A percentile compares a stretch with the other conserved stretches of the same genome.
Evolutionary conservation across 2,113 vertebrate genomes (phyloP).

Genomic region (Pterocles orientalis): DNA sequence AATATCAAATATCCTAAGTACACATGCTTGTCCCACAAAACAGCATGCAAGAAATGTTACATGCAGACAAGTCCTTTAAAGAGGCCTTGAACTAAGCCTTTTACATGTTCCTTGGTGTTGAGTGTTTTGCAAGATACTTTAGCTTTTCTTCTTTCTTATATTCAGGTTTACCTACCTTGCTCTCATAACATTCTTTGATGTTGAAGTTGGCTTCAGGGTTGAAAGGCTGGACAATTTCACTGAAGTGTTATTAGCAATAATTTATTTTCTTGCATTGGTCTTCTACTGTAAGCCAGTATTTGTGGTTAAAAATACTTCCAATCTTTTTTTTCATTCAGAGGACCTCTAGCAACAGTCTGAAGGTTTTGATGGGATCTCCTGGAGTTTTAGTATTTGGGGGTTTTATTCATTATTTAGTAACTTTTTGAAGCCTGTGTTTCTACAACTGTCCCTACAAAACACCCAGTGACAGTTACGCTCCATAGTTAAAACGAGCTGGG

Average conservation of each 20-base stretch:
- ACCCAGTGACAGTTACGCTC: not conserved
- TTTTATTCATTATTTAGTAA: not conserved
- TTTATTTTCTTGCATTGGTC: not conserved
- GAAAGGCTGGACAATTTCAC: not conserved
- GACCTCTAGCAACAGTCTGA: not conserved
- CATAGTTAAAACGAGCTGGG: not conserved
- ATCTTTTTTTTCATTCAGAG: not conserved
- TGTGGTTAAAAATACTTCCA: not conserved
- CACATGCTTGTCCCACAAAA: not conserved
- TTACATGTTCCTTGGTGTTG: not conserved
- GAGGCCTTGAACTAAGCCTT: not conserved
- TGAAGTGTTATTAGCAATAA: not conserved
- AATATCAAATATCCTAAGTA: not conserved
- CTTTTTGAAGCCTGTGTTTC: not conserved
- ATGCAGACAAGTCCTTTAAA: not conserved
- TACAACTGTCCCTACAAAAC: not conserved
- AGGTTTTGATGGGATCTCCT: not conserved
- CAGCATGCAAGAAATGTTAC: not conserved
- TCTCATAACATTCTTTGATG: not conserved
- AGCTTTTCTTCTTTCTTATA: not conserved
- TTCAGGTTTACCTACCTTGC: not conserved
- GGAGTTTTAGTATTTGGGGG: not conserved
- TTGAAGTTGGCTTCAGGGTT: not conserved
- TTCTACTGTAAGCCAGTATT: not conserved
- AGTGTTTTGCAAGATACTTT: not conserved